Conservation (phyloP, 2,797 vertebrate species). For the Melanotaenia trifasciata region DNA sequence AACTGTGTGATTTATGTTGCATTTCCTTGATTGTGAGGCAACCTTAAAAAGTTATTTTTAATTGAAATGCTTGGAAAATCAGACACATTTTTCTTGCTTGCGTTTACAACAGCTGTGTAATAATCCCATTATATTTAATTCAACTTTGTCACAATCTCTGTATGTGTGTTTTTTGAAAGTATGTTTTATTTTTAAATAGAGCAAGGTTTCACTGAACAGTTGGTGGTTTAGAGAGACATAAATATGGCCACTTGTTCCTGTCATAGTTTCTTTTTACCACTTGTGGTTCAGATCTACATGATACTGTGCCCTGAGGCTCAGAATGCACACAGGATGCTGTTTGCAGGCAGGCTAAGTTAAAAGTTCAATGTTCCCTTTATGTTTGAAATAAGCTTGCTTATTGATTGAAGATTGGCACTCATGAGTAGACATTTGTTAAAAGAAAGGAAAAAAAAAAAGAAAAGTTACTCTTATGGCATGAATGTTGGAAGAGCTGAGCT, state of each 20-base stretch:
- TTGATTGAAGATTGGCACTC: conserved; percentile 3
- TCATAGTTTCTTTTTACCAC: conserved; percentile 25
- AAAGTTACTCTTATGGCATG: neutral
- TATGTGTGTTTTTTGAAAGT: neutral
- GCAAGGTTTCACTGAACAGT: conserved; percentile 21
- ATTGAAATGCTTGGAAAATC: conserved; percentile 15
- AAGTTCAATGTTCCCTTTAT: conserved; percentile 16
- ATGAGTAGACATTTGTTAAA: neutral
- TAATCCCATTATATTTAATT: neutral
- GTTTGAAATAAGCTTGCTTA: conserved; percentile 25
- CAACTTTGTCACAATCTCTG: too few species aligned
- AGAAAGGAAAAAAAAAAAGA: neutral
- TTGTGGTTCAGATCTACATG: conserved; percentile 50
- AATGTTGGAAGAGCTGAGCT: conserved; percentile 14
- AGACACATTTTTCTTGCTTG: conserved; percentile 11
- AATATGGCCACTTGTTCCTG: conserved; percentile 43
- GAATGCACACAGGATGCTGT: conserved; percentile 48
- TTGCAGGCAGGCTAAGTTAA: conserved; percentile 37
- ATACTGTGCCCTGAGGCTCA: conserved; percentile 29
- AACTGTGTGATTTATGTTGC: conserved; percentile 29
- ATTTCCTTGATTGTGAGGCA: conserved; percentile 22
- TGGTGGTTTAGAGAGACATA: conserved; percentile 9
- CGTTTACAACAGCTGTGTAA: neutral
- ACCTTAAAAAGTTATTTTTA: conserved; percentile 21
- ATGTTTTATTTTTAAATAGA: conserved; percentile 21